Base-by-base conservation (phyloP, 2,113 vertebrate species). In the Puntigrus tetrazona region DNA sequence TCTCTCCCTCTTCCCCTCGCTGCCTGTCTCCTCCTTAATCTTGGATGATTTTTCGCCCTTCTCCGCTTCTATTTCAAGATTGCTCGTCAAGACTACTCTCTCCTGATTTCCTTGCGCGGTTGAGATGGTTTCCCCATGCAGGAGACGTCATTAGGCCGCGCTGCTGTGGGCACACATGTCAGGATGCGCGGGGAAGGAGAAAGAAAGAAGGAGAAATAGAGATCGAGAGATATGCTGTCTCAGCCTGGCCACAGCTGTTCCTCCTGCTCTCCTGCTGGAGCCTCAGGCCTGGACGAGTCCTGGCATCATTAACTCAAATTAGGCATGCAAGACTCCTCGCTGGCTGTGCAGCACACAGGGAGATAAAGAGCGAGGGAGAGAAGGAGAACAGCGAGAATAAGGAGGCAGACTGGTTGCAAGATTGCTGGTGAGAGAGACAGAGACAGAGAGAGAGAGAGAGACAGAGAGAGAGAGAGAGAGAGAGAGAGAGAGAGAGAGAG, bases 211-310 rank as follows among this genome's bases (percentile, higher is more conserved):
- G 80, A 85, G 78, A 7, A 29, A 29, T 13, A 31, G n/a, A 27
- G 82, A 38, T 9, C 73, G 86, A 90, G 80, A 88, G 86, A 92
- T 92, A 80, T 89, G 92, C 91, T 89, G 88, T 85, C 88, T 92
- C 91, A 91, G 91, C 92, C 85, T 75, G 88, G 85, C 84, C 84
- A 87, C 86, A 88, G 90, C 90, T 88, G 89, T 90, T 86, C 88
- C 89, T 86, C 31, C 80, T 90, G 88, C 87, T 81, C 89, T 87
- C 65, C 79, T 90, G 87, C 88, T 84, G 55, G 85, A 77, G 89
- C 88, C 90, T 86, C 2, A 7, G 90, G 92, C 84, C 88, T 45
- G 76, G 20, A 84, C n/a, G 72, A 83, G 86, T 27, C 55, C 78
- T 84, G 86, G 88, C 86, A 81, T 91, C 89, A 90, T 90, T 91